phyloP scores from a whole-genome alignment of 2,113 vertebrate genomes.

The Daubentonia madagascariensis region DNA sequence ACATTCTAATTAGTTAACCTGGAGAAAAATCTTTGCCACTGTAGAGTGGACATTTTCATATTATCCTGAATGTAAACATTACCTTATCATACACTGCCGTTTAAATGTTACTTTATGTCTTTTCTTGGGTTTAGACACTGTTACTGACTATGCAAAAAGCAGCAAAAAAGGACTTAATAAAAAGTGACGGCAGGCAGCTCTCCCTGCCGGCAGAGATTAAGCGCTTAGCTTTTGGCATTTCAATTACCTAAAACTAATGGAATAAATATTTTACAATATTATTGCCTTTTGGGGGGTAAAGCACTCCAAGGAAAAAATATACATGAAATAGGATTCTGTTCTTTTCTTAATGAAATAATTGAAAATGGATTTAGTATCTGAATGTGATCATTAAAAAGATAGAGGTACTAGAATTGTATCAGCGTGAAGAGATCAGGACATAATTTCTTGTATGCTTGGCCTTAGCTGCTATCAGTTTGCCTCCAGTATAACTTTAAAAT shows the following conservation, averaged over 20 bases:
- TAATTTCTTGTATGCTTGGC: constrained; percentile 69
- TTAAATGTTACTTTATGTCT: constrained; percentile 83
- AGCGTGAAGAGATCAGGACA: constrained; percentile 48
- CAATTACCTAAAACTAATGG: constrained; percentile 88
- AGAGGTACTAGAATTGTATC: constrained; percentile 14
- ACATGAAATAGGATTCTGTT: constrained; percentile 71
- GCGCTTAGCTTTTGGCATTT: constrained; percentile 85
- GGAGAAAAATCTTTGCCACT: constrained; percentile 80
- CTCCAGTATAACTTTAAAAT: constrained; percentile 74
- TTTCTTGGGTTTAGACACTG: constrained; percentile 83
- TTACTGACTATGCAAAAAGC: constrained; percentile 85
- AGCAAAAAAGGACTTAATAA: constrained; percentile 86
- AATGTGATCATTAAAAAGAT: constrained; percentile 58
- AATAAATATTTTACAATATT: constrained; percentile 87
- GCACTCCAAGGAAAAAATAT: constrained; percentile 74
- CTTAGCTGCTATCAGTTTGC: constrained; percentile 65
- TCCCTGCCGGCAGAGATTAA: constrained; percentile 86
- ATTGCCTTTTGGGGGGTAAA: constrained; percentile 81
- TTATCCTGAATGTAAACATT: constrained; percentile 82
- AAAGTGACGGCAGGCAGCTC: constrained; percentile 88
- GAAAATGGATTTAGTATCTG: constrained; percentile 76
- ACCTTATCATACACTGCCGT: constrained; percentile 83
- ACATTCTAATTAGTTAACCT: constrained; percentile 87
- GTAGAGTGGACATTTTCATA: constrained; percentile 80
- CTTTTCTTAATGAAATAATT: constrained; percentile 79